phyloP scores from a whole-genome alignment of 2,797 vertebrate genomes.

The Prionace glauca region DNA sequence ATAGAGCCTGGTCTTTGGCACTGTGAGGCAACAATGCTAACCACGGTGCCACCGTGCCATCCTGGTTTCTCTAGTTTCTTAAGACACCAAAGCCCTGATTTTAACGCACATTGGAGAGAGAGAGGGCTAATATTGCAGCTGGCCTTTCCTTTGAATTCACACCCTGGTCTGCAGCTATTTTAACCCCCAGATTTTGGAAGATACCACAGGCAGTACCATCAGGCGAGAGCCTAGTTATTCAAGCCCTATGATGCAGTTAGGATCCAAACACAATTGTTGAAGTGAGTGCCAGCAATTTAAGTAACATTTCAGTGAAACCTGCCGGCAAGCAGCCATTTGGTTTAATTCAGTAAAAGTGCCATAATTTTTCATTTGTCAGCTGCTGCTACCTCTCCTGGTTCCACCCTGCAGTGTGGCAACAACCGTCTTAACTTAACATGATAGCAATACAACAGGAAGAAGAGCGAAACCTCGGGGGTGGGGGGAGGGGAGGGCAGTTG shows the following conservation, averaged over 20 bases:
- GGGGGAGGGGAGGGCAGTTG: too few relatives aligned
- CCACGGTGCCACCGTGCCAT: too few relatives aligned
- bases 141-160: not conserved
- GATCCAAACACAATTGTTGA: not conserved
- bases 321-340: not conserved
- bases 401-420: not conserved
- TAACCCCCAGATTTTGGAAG: not conserved
- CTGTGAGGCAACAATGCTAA: too few relatives aligned
- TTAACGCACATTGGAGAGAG: not conserved
- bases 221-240: not conserved
- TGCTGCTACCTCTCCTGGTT: not conserved
- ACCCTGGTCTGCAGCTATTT: not conserved
- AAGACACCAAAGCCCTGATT: not conserved
- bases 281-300: too few relatives aligned
- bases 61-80: too few relatives aligned
- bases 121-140: not conserved
- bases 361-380: not conserved
- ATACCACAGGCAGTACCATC: not conserved
- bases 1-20: too few relatives aligned
- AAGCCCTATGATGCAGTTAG: not conserved
- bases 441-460: not conserved
- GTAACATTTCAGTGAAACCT: not conserved
- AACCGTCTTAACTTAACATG: not conserved
- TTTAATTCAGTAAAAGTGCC: too few relatives aligned
- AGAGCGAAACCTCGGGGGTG: not conserved